Evolutionary conservation across 2,888 invertebrate genomes (phyloP).

Genomic region (Eupithecia pulchellata): DNA sequence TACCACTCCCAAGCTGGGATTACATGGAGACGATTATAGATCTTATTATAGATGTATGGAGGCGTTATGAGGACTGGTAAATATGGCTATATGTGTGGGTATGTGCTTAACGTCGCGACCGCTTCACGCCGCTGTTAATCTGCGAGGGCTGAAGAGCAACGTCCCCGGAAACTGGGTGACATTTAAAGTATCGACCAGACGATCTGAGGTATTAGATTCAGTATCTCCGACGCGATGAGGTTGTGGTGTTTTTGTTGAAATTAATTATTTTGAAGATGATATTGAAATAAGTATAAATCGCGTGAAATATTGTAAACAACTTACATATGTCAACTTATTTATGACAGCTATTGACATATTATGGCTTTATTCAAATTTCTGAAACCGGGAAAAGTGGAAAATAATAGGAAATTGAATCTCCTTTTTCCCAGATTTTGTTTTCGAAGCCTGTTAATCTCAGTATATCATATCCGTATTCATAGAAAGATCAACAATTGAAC

Average conservation of each 20-base stretch:
- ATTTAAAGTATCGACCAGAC: conserved; percentile 70
- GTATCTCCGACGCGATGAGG: conserved; percentile 48
- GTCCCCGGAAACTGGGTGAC: conserved; percentile 71
- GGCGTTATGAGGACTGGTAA: conserved; percentile 27
- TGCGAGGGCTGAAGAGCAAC: conserved; percentile 45
- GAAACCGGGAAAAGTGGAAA: not conserved
- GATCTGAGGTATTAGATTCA: conserved; percentile 52
- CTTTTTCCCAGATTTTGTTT: not conserved
- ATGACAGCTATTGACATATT: not conserved
- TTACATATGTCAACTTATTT: not conserved
- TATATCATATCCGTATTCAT: conserved; percentile 20
- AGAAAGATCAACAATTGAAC: conserved; percentile 39
- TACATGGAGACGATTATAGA: conserved; percentile 40
- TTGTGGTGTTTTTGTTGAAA: conserved; percentile 19
- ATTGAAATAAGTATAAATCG: not conserved
- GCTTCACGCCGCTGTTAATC: conserved; percentile 44
- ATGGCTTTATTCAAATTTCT: no score
- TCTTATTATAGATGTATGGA: conserved; percentile 45
- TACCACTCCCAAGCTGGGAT: conserved; percentile 26
- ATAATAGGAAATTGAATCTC: not conserved
- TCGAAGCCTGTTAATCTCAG: not conserved
- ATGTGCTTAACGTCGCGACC: conserved; percentile 26
- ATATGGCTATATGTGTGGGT: conserved; percentile 14
- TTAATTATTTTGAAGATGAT: not conserved
- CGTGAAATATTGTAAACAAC: no score